Evolutionary conservation across 35 echinoderm and acorn worm genomes (phyloP).

Genomic region (Lytechinus variegatus): DNA sequence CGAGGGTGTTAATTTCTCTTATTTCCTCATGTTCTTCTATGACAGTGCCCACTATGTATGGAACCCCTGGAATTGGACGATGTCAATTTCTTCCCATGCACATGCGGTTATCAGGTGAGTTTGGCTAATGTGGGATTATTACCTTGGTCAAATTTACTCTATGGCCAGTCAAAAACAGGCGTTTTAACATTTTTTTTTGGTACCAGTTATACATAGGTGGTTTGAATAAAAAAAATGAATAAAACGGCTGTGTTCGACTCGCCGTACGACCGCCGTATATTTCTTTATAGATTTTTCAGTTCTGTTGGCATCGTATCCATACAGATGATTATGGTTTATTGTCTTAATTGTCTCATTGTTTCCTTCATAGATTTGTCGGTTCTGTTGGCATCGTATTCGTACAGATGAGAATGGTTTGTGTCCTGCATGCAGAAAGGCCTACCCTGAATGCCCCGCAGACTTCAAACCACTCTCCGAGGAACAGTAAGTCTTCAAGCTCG

Average conservation of each 20-base stretch:
- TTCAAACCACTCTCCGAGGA: constrained; percentile 99
- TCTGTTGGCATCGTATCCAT: constrained; percentile 98
- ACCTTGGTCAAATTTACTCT: too few species aligned
- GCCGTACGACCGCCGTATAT: too few species aligned
- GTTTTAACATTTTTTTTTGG: too few species aligned
- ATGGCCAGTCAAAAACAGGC: too few species aligned
- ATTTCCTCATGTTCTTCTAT: not conserved
- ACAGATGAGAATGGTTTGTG: constrained; percentile 99
- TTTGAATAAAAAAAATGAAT: too few species aligned
- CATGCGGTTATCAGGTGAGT: constrained; percentile 96
- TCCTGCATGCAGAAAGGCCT: constrained; percentile 96
- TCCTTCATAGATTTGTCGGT: constrained; percentile 85
- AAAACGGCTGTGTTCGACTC: too few species aligned
- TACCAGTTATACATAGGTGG: too few species aligned
- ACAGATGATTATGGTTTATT: constrained; percentile 92
- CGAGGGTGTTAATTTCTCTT: too few species aligned
- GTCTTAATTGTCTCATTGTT: not conserved
- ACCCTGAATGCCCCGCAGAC: constrained; percentile 96
- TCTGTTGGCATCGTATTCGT: constrained; percentile 99
- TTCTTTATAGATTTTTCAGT: constrained; percentile 81
- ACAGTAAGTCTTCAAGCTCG: constrained; percentile 76
- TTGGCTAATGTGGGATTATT: not conserved
- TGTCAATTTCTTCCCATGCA: constrained; percentile 97
- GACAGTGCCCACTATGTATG: constrained; percentile 98
- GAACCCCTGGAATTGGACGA: constrained; percentile 98